These are phyloP conservation scores for Casuarius casuarius DNA, from an alignment of 2,113 vertebrate species.

Conservation along the genomic window DNA sequence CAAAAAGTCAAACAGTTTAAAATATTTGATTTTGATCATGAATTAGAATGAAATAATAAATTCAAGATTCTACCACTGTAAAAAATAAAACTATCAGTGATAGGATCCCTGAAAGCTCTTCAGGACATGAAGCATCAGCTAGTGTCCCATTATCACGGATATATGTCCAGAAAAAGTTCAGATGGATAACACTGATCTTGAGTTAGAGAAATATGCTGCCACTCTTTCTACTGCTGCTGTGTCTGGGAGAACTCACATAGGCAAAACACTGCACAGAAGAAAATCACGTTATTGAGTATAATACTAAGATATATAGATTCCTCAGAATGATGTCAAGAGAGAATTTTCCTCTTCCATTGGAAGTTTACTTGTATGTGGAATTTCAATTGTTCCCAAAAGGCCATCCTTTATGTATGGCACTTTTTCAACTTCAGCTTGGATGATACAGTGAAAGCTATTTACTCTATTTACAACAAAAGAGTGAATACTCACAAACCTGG, in stretches of 20 bases:
- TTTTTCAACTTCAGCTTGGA: neutral
- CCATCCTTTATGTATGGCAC: neutral
- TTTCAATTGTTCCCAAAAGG: neutral
- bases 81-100: neutral
- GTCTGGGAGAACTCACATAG: neutral
- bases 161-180: neutral
- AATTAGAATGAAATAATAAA: neutral
- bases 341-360: neutral
- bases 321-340: neutral
- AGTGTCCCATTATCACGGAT: accelerated
- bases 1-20: neutral
- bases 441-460: conserved; percentile 8
- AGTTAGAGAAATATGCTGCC: neutral
- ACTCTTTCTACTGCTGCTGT: neutral
- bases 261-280: neutral
- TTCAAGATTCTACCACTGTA: neutral
- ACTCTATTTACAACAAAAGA: conserved; percentile 3
- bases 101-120: neutral
- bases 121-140: neutral
- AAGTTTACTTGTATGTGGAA: neutral
- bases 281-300: neutral
- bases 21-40: neutral
- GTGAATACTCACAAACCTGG: neutral
- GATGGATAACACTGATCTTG: neutral
- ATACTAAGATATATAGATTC: neutral